Percentiles rank a stretch among this genome's conserved stretches.
These are phyloP conservation scores for Steinernema scapterisci DNA, from an alignment of 2,888 invertebrate genomes.

Conservation along the genomic window DNA sequence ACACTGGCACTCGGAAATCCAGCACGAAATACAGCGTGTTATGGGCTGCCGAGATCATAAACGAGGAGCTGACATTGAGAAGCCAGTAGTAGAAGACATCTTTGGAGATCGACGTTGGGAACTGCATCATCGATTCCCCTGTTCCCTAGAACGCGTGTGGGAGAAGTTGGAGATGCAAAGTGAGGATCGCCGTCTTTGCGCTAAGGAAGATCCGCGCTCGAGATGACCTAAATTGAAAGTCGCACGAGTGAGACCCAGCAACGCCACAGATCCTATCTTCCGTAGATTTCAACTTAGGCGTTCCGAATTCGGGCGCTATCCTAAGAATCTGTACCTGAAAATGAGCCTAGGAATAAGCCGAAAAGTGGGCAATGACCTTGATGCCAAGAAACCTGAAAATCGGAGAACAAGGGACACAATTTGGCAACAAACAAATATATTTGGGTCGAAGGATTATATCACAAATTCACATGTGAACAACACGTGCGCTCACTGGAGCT, in stretches of 20 bases:
- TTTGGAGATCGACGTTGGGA: background rate
- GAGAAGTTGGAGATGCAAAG: background rate
- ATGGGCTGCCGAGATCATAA: slow-evolving; percentile 63
- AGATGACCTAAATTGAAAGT: background rate
- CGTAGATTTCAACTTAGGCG: no score
- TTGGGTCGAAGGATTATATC: no score
- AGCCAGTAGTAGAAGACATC: slow-evolving; percentile 40
- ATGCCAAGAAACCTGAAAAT: no score
- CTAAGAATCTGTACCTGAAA: no score
- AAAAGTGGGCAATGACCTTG: no score
- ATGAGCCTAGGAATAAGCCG: no score
- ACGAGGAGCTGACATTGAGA: slow-evolving; percentile 56
- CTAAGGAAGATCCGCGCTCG: background rate
- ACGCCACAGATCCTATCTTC: background rate
- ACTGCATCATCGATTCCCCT: slow-evolving; percentile 1
- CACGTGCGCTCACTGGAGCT: slow-evolving; percentile 67
- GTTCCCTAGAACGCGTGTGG: no score
- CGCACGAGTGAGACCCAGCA: background rate
- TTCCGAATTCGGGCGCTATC: no score
- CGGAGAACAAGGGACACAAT: no score
- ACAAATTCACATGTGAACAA: no score
- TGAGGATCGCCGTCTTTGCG: background rate
- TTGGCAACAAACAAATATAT: no score
- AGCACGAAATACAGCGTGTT: slow-evolving; percentile 64
- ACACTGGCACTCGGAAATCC: slow-evolving; percentile 54